Evolutionary conservation across 2,113 vertebrate genomes (phyloP), one percentile per base, ranked within the genome.

Genomic region (Xenus cinereus): DNA sequence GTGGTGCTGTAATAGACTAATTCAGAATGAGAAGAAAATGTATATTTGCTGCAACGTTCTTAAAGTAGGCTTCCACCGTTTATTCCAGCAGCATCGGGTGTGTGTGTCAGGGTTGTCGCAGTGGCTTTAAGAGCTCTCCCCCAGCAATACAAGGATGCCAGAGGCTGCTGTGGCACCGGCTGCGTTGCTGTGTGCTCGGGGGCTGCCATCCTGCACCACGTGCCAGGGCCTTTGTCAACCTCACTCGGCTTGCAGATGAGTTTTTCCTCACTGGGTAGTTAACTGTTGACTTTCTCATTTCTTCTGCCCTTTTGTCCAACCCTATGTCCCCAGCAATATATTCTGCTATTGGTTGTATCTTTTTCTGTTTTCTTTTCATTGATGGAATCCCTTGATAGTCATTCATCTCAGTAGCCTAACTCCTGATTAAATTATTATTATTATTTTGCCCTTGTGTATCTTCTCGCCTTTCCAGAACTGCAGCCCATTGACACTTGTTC

Each of bases 101-200:
- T 28, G 0, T 10, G 23, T 69, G 16, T 35, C 75, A 17, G 69
- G 51, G 23, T 68, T 18, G 10, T 50, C 4, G 4, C 14, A 11
- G 84, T 35, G 41, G 5, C 35, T 86, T 72, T 46, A 20, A 51
- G 64, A 24, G 35, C 68, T 76, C 33, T 17, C 32, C 15, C 13
- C 41, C 16, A 17, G 2, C 1, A 3, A 5, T 27, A 7, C 0
- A 39, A 39, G 7, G 2, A 4, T 32, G 57, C 46, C 48, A 12
- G 56, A 50, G 77, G 15, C 64, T 89, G 76, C 63, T 46, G 17
- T 46, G 67, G 30, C 62, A 33, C 30, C 23, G 26, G 5, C 45
- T 76, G 37, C 0, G 0, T 32, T 24, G 46, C 30, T 41, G 10
- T 19, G 33, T 72, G 39, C 69, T 67, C 84, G 51, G 64, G 32